These are phyloP conservation scores for Hirtodrosophila cameraria DNA, from an alignment of 2,888 invertebrate species.

Conservation along the genomic window DNA sequence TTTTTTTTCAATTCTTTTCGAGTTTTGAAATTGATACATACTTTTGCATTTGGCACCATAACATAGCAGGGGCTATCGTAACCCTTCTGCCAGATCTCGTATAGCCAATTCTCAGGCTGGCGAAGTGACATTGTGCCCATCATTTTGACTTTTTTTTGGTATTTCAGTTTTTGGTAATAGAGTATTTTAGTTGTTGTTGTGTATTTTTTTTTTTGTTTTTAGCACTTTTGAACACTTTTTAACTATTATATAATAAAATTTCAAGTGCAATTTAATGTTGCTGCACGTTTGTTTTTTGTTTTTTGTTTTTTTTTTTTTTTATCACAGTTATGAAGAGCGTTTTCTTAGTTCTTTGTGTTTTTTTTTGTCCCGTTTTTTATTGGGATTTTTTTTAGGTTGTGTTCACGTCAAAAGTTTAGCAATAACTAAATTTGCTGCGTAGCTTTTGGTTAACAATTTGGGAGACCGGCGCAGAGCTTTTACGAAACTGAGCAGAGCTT, in stretches of 20 bases:
- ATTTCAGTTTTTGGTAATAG: constrained; percentile 22
- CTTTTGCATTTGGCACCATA: constrained; percentile 88
- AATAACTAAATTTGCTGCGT: constrained; percentile 73
- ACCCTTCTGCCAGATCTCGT: constrained; percentile 88
- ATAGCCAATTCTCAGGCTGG: constrained; percentile 86
- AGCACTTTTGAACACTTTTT: constrained; percentile 7
- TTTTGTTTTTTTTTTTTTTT: constrained; percentile 31
- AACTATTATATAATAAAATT: too few relatives aligned
- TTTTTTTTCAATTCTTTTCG: not conserved
- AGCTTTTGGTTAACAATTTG: constrained; percentile 67
- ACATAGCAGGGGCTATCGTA: constrained; percentile 88
- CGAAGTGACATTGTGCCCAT: constrained; percentile 84
- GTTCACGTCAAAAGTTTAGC: constrained; percentile 79
- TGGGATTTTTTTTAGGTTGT: constrained; percentile 43
- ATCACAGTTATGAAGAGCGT: constrained; percentile 9
- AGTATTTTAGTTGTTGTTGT: too few relatives aligned
- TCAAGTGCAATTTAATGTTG: too few relatives aligned
- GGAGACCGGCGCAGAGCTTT: constrained; percentile 80
- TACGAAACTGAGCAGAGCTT: constrained; percentile 45
- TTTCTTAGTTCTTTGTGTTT: constrained; percentile 25
- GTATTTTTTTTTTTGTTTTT: constrained; percentile 7
- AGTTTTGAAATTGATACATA: constrained; percentile 82
- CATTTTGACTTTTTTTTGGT: constrained; percentile 62
- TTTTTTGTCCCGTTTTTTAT: constrained; percentile 2
- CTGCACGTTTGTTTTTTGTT: too few relatives aligned